Evolutionary conservation across 2,113 vertebrate species (phyloP), one percentile per base, ranked within the genome.

Genomic region (Crotalus tigris): DNA sequence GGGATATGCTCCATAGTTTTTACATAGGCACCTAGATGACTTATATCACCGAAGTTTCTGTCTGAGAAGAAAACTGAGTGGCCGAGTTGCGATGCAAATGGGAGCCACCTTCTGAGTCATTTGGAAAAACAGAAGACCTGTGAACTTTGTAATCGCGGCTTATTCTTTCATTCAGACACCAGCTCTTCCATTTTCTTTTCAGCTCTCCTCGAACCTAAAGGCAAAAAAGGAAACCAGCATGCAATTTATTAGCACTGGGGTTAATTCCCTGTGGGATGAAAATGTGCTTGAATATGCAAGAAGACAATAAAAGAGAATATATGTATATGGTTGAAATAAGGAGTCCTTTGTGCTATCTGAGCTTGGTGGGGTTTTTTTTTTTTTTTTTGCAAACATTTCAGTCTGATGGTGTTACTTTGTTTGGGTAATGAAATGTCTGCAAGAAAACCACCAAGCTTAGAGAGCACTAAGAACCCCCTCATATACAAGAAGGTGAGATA

Each of bases 131-230:
- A 0, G 98, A 98, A 0, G 94, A 96, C 94, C 97, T 97, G 95
- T 98, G 97, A 0, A 97, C 95, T 64, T 96, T 93, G 95, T 97
- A 98, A 91, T 98, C 98, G 46, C 95, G 96, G 88, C 96, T 93
- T 6, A 97, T 95, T 46, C 97, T 98, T 33, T 94, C 96, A 94
- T 97, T 97, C 24, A 98, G 96, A 54, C 97, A 98, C 59, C 98
- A 92, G 92, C 98, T 97, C 13, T 96, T 95, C 98, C 99, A 99
- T 87, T 97, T 99, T 89, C 99, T 98, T 93, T 98, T 98, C 95
- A 99, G 95, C 96, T 99, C 99, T 2, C 96, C 94, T 97, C 99
- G 99, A 26, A 99, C 99, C 99, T 99, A 96, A 5, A 81, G 57
- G 24, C 6, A 55, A 93, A 95, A 95, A 89, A 26, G 1, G 53